Evolutionary conservation across 2,113 vertebrate species (phyloP).

Genomic region (Bubo scandiacus): DNA sequence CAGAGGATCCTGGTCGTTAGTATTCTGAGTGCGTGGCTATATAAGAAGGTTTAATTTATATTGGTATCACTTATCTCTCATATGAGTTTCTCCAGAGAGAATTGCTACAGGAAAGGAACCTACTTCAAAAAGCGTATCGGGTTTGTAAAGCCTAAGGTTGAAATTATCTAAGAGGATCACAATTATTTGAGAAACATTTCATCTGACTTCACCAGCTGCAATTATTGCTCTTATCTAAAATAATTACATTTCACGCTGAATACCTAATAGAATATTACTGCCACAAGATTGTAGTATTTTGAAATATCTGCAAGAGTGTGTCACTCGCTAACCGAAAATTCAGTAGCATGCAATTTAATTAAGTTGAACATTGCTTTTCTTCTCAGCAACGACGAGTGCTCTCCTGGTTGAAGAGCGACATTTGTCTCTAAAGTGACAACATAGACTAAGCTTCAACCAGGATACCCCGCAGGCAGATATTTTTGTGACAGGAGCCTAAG

Average conservation of each 20-base stretch:
- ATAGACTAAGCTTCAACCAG: background rate
- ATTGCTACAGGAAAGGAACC: slow-evolving; percentile 20
- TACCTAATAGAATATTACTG: slow-evolving; percentile 60
- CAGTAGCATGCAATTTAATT: background rate
- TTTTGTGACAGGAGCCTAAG: background rate
- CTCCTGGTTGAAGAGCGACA: background rate
- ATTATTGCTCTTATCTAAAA: slow-evolving; percentile 49
- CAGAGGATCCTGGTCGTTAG: background rate
- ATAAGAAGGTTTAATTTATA: slow-evolving; percentile 31
- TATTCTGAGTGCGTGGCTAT: background rate
- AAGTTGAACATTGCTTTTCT: background rate
- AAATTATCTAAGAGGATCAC: slow-evolving; percentile 55
- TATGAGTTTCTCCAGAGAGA: slow-evolving; percentile 24
- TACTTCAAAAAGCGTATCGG: slow-evolving; percentile 6
- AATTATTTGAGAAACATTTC: slow-evolving; percentile 50
- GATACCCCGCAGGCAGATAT: background rate
- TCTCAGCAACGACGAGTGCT: background rate
- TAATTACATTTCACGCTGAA: slow-evolving; percentile 56
- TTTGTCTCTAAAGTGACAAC: background rate
- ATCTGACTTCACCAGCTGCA: background rate
- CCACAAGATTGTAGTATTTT: background rate
- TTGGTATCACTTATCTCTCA: slow-evolving; percentile 24
- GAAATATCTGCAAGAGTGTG: slow-evolving; percentile 4
- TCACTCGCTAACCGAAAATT: background rate
- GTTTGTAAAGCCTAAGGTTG: slow-evolving; percentile 10